Base-by-base conservation (phyloP, 2,797 vertebrate genomes). In the Gorsachius magnificus region DNA sequence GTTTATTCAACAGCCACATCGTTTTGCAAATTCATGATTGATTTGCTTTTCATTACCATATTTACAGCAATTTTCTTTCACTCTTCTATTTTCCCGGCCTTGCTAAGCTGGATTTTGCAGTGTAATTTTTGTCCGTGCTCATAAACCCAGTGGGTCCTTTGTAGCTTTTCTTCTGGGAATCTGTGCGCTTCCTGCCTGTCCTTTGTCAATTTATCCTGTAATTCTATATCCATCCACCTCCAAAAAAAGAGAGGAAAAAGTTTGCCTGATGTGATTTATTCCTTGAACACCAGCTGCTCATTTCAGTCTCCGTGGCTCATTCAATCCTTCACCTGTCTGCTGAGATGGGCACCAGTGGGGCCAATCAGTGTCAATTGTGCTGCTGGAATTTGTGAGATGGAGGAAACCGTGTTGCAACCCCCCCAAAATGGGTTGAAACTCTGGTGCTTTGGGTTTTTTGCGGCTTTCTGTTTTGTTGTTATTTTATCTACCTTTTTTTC, bases 251-350 rank as follows among this genome's bases (percentile, higher is more conserved):
- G 13, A 61, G 45, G 48, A 24, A 71, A 46, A 86, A 12, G 8
- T 33, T 54, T 91, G 35, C 65, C 38, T 66, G 53, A 33, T 58
- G 58, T 57, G 76, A 61, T 89, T 87, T 78, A 75, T 83, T 74
- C 61, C 65, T 83, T 83, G 74, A 76, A 87, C 80, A 60, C 38
- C 48, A 88, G 56, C 22, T 77, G 91, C 83, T 95, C 41, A 33
- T 43, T 96, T 95, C 95, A 95, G 94, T 92, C 93, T 94, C 94
- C 41, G 0, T 24, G 89, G 94, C 79, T 93, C 66, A 6, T 66
- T 93, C 80, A 50, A 3, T 65, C 53, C 69, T 78, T 94, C 71
- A 58, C 65, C 87, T 90, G 45, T 45, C 64, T 91, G 82, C 50
- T 84, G 80, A 89, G 72, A 41, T 10, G 63, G 76, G n/a, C 58